Evolutionary conservation across 2,113 vertebrate genomes (phyloP).

Genomic region (Phrynocephalus versicolor): DNA sequence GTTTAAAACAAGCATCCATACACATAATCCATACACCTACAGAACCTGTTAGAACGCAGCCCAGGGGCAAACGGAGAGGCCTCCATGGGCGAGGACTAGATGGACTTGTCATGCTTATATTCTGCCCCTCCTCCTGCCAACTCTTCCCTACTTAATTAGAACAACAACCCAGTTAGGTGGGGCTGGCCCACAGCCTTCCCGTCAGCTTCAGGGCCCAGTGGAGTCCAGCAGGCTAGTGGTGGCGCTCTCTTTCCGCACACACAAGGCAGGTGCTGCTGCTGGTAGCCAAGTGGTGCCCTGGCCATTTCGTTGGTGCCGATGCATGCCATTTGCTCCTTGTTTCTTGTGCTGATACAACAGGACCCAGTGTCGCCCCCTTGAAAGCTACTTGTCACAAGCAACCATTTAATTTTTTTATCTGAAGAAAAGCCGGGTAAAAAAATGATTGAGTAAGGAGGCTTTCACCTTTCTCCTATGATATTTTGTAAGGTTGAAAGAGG

Average conservation of each 20-base stretch:
- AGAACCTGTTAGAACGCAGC: neutral
- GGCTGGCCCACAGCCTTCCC: no score
- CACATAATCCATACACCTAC: no score
- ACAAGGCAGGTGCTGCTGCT: neutral
- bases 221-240: no score
- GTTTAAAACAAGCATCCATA: no score
- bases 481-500: no score
- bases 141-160: no score
- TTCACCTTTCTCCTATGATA: neutral
- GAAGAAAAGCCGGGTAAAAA: neutral
- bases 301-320: neutral
- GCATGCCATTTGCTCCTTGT: neutral
- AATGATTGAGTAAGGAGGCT: neutral
- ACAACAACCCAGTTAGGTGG: no score
- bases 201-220: no score
- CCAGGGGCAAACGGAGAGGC: neutral
- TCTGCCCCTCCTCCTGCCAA: no score
- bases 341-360: neutral
- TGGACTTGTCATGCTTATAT: no score
- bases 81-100: no score
- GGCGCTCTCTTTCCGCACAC: no score
- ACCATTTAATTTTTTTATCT: neutral
- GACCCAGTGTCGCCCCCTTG: neutral
- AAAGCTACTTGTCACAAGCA: neutral
- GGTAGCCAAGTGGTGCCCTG: neutral